Evolutionary conservation across 2,888 invertebrate genomes (phyloP).

Genomic region (Cordilura impudica): DNA sequence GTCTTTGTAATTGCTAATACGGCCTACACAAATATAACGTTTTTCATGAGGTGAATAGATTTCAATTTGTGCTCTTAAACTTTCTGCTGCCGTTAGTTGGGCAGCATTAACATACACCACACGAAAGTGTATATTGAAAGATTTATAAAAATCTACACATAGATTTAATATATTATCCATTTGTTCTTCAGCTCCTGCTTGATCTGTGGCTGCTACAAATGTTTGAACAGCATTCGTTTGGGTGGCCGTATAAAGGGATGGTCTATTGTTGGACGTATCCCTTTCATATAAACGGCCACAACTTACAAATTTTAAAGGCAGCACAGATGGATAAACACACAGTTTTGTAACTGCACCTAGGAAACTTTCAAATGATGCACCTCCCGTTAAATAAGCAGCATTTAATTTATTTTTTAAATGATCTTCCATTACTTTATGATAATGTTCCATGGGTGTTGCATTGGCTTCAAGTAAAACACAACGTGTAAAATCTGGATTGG

Average conservation of each 20-base stretch:
- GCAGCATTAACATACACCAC: conserved; percentile 82
- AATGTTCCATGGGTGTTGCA: conserved; percentile 81
- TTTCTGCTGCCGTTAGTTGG: conserved; percentile 83
- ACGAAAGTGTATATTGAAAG: conserved; percentile 83
- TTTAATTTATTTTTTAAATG: conserved; percentile 79
- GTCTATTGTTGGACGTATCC: conserved; percentile 64
- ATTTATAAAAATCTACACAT: conserved; percentile 81
- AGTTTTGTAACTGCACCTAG: conserved; percentile 83
- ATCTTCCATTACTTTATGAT: conserved; percentile 81
- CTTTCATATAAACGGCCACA: conserved; percentile 84
- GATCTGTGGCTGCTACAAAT: conserved; percentile 81
- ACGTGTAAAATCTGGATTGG: conserved; percentile 88
- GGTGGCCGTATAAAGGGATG: conserved; percentile 82
- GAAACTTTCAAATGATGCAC: conserved; percentile 85
- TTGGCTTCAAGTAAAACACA: conserved; percentile 86
- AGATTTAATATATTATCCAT: conserved; percentile 80
- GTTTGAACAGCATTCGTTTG: conserved; percentile 85
- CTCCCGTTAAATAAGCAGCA: conserved; percentile 86
- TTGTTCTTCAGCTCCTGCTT: conserved; percentile 78
- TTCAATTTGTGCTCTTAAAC: conserved; percentile 84
- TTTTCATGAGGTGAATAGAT: conserved; percentile 84
- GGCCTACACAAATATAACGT: conserved; percentile 85
- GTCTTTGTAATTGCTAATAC: conserved; percentile 84
- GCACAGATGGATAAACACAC: conserved; percentile 80
- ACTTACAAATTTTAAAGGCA: conserved; percentile 85